These are phyloP conservation scores for Syngnathus scovelli DNA, from an alignment of 2,113 vertebrate genomes.

Conservation along the genomic window DNA sequence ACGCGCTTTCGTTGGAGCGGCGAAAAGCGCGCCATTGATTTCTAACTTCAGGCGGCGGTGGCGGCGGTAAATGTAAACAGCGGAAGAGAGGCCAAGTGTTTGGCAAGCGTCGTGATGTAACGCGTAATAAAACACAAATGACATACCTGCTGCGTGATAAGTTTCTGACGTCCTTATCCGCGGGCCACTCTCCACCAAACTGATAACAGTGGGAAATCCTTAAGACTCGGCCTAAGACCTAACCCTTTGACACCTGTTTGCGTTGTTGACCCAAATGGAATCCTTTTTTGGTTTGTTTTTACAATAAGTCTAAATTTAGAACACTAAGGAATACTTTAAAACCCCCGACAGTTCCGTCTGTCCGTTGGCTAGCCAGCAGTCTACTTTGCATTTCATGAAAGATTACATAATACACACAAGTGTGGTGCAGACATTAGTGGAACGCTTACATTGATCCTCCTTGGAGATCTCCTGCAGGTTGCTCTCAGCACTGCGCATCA, in stretches of 20 bases:
- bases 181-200: background rate
- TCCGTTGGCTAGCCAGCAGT: background rate
- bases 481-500: conserved; percentile 59
- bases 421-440: background rate
- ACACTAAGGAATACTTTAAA: too few species aligned
- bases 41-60: conserved; percentile 30
- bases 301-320: too few species aligned
- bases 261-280: background rate
- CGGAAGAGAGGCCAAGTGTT: background rate
- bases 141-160: conserved; percentile 1
- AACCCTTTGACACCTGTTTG: background rate
- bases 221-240: background rate
- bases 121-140: background rate
- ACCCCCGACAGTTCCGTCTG: background rate
- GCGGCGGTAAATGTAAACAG: conserved; percentile 30
- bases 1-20: background rate
- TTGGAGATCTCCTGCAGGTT: conserved; percentile 61
- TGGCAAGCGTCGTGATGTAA: conserved; percentile 2
- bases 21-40: conserved; percentile 9
- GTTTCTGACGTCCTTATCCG: background rate
- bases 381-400: background rate
- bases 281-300: background rate
- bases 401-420: background rate
- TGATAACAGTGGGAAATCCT: background rate
- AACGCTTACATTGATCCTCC: conserved; percentile 69